Conservation (phyloP, 2,888 invertebrate species). For the Cosmia pyralina region DNA sequence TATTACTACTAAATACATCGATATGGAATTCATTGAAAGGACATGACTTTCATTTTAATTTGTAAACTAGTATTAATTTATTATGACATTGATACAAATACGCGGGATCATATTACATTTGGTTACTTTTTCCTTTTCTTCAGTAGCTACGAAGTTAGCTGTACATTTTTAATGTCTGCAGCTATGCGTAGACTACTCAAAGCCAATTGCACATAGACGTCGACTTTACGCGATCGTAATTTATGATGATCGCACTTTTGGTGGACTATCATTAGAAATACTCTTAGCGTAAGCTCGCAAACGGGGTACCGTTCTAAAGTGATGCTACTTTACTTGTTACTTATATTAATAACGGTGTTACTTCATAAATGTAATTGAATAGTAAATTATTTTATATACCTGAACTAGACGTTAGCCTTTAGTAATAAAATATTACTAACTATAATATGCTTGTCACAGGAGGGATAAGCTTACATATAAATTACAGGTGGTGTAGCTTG, state of each 20-base stretch:
- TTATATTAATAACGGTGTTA: constrained; percentile 51
- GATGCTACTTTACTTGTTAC: constrained; percentile 33
- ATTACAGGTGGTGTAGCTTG: constrained; percentile 1
- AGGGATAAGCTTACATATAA: constrained; percentile 6
- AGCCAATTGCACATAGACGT: constrained; percentile 21
- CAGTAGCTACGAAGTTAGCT: constrained; percentile 22
- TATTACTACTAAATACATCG: too few species aligned
- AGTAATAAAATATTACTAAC: constrained; percentile 6
- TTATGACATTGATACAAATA: constrained; percentile 12
- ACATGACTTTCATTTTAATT: too few species aligned
- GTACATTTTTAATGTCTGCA: constrained; percentile 23
- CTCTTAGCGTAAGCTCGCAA: constrained; percentile 14
- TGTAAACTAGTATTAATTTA: too few species aligned
- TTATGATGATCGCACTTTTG: constrained; percentile 40
- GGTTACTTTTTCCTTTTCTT: constrained; percentile 31
- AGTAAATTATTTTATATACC: constrained; percentile 38
- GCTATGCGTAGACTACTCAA: constrained; percentile 28
- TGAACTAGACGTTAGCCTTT: constrained; percentile 8
- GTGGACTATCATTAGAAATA: constrained; percentile 43
- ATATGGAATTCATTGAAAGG: too few species aligned
- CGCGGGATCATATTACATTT: constrained; percentile 32
- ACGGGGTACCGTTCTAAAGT: constrained; percentile 38
- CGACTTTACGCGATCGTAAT: constrained; percentile 34
- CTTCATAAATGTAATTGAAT: constrained; percentile 50
- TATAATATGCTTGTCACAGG: constrained; percentile 10